Base-by-base conservation (phyloP, 2,113 vertebrate species). In the Ifrita kowaldi region DNA sequence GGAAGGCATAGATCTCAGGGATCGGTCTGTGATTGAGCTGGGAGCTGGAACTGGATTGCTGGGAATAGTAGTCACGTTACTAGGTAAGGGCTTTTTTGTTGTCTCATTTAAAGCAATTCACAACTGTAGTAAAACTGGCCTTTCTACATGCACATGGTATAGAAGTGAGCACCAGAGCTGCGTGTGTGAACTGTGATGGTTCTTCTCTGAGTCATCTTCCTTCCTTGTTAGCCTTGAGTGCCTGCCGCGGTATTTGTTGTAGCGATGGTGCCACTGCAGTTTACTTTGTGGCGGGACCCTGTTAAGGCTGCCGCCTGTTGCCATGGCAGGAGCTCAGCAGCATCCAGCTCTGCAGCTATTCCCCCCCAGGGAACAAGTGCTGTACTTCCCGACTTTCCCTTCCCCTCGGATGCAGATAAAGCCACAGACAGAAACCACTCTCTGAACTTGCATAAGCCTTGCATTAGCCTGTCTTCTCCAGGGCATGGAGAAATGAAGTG, bases 11-110 rank as follows among this genome's bases (percentile, higher is more conserved):
- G 97, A 99, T 79, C 85, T 99, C 42, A 92, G 95, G 91, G 98
- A 98, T 69, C 98, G 95, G 82, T 94, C 87, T 57, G 98, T 96
- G 3, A 98, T 99, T 67, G 99, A 99, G 92, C 97, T 99, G 87
- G 99, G 99, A 69, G 99, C 99, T 32, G 99, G 99, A 37, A 99
- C 99, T 3, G 99, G 99, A 83, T 97, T 99, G 90, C 98, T 99
- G 90, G 99, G 99, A 94, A 99, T 99, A 46, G 99, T 99, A 49
- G 98, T 99, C 37, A 98, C 99, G 0, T 96, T 99, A 60, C 92
- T 99, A 71, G 99, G 99, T 99, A 96, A 98, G 98, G 70, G 52
- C 24, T 56, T 69, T 46, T 90, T 82, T 44, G 11, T 57, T 87
- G 53, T 11, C 44, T 81, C 6, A 0, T 44, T 88, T 59, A 74